Evolutionary conservation across 2,113 vertebrate species (phyloP).

Genomic region (Hemiprocne comata): DNA sequence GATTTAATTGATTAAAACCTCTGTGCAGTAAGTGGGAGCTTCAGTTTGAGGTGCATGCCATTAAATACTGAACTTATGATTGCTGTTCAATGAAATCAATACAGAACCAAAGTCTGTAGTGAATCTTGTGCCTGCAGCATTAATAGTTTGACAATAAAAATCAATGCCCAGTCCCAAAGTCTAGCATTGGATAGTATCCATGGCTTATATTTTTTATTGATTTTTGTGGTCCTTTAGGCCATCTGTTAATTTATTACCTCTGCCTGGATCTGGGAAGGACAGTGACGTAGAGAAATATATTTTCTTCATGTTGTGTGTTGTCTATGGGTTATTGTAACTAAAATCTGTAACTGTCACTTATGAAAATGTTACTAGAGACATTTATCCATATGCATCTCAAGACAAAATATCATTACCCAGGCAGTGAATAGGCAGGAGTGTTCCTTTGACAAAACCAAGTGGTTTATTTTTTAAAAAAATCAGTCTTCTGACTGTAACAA

Average conservation of each 20-base stretch:
- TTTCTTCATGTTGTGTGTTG: background rate
- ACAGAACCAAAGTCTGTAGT: background rate
- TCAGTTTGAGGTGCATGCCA: background rate
- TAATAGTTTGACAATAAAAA: constrained; percentile 14
- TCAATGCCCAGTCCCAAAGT: background rate
- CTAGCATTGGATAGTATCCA: background rate
- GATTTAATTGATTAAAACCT: background rate
- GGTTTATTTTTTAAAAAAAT: background rate
- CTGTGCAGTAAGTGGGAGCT: background rate
- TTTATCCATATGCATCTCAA: background rate
- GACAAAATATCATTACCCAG: background rate
- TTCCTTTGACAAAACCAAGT: background rate
- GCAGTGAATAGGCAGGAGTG: background rate
- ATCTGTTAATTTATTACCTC: background rate
- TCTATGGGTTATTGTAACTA: background rate
- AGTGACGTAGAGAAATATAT: background rate
- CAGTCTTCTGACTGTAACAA: background rate
- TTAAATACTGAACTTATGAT: constrained; percentile 1
- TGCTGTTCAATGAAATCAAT: constrained; percentile 11
- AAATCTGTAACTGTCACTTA: background rate
- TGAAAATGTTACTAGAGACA: background rate
- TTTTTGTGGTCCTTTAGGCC: background rate
- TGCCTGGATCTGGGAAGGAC: background rate
- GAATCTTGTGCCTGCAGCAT: background rate
- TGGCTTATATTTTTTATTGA: background rate